phyloP scores from a whole-genome alignment of 2,888 invertebrate species.

The Acanthosepion lycidas region DNA sequence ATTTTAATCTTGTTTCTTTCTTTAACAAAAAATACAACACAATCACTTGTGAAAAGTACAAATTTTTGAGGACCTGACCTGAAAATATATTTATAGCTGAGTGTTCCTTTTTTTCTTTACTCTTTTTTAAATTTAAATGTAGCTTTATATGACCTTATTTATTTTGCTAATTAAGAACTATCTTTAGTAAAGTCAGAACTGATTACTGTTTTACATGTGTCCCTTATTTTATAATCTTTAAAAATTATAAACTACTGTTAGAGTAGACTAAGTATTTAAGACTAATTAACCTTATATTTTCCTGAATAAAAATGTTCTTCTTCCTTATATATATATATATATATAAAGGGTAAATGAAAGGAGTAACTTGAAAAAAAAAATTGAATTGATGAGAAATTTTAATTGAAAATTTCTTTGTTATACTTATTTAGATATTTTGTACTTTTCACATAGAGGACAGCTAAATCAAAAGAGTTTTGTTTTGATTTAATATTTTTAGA shows the following conservation, averaged over 20 bases:
- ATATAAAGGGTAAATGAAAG: background rate
- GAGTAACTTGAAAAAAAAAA: background rate
- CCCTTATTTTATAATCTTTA: background rate
- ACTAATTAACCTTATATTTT: too few relatives aligned
- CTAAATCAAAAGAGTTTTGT: background rate
- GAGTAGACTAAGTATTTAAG: too few relatives aligned
- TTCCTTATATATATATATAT: too few relatives aligned
- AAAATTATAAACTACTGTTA: background rate
- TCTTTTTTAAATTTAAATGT: background rate
- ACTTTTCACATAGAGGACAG: background rate
- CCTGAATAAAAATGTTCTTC: background rate
- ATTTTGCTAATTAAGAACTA: background rate
- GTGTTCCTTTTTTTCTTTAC: background rate
- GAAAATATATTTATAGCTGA: background rate
- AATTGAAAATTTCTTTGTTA: background rate
- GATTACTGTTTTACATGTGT: background rate
- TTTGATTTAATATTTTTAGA: background rate
- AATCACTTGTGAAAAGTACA: background rate
- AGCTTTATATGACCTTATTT: background rate
- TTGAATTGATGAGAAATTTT: background rate
- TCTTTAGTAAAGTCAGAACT: background rate
- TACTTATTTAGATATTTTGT: background rate
- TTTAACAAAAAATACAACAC: slow-evolving; percentile 33
- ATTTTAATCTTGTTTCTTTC: background rate
- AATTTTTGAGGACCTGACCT: background rate